These are phyloP conservation scores for Plectus sambesii DNA, from an alignment of 1,140 invertebrate species.

Conservation along the genomic window DNA sequence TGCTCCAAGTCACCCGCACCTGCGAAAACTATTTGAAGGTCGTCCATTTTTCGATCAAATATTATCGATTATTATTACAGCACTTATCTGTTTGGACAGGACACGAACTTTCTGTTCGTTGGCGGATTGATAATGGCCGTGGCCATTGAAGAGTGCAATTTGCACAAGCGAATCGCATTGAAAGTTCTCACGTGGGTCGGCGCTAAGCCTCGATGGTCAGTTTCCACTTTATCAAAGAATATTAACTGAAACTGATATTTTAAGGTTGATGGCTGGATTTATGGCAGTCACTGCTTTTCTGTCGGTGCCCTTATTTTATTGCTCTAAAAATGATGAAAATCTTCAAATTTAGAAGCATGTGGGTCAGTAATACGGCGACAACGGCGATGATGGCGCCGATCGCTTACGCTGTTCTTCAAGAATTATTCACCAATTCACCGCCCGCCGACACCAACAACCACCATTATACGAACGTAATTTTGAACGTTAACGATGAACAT, in stretches of 20 bases:
- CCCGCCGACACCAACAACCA: too few relatives aligned
- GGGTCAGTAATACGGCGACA: constrained; percentile 46
- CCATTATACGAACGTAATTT: too few relatives aligned
- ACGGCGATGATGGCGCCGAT: constrained; percentile 25
- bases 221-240: neutral
- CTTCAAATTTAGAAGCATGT: too few relatives aligned
- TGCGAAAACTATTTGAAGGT: constrained; percentile 44
- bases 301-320: too few relatives aligned
- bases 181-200: constrained; percentile 46
- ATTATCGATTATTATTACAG: too few relatives aligned
- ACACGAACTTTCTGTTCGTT: constrained; percentile 43
- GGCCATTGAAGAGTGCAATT: constrained; percentile 48
- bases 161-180: constrained; percentile 48
- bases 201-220: constrained; percentile 36
- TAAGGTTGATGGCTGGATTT: constrained; percentile 46
- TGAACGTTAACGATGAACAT: too few relatives aligned
- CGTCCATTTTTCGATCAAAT: too few relatives aligned
- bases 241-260: constrained; percentile 2
- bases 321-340: too few relatives aligned
- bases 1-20: constrained; percentile 36
- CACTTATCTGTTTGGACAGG: too few relatives aligned
- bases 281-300: constrained; percentile 48
- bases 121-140: constrained; percentile 45
- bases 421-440: too few relatives aligned
- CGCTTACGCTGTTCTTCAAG: constrained; percentile 22